A percentile compares a stretch with the other conserved stretches of the same genome.
Conservation (phyloP, 2,797 vertebrate genomes). For the Xyrichtys novacula region DNA sequence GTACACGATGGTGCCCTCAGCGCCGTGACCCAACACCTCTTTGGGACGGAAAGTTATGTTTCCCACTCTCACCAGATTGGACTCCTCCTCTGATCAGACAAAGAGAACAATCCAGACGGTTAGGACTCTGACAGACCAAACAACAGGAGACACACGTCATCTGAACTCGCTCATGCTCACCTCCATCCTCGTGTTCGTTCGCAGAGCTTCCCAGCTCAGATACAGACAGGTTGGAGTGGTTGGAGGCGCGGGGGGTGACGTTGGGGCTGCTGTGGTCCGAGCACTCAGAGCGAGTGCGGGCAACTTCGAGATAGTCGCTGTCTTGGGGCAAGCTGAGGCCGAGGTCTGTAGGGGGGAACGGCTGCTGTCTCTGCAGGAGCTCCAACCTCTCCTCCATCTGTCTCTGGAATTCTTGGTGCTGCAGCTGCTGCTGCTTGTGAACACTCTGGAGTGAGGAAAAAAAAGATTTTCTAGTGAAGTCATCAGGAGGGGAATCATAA, state of each 20-base stretch:
- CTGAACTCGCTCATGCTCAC: slow-evolving; percentile 63
- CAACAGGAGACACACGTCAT: not conserved
- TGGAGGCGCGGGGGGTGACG: slow-evolving; percentile 91
- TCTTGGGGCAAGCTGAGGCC: slow-evolving; percentile 74
- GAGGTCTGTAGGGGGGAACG: slow-evolving; percentile 84
- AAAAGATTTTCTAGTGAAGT: not conserved
- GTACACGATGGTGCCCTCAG: slow-evolving; percentile 98
- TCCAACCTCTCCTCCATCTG: slow-evolving; percentile 95
- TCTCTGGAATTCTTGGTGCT: slow-evolving; percentile 93
- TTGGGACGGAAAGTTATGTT: slow-evolving; percentile 95
- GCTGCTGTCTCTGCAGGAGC: slow-evolving; percentile 92
- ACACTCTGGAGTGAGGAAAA: slow-evolving; percentile 83
- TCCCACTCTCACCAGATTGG: slow-evolving; percentile 87
- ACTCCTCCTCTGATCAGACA: slow-evolving; percentile 87
- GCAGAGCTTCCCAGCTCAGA: slow-evolving; percentile 86
- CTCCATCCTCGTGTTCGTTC: slow-evolving; percentile 91
- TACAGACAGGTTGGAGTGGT: slow-evolving; percentile 90
- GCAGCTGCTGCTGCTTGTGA: slow-evolving; percentile 94
- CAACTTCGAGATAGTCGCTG: slow-evolving; percentile 86
- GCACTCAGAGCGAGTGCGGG: slow-evolving; percentile 85
- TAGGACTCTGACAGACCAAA: not conserved
- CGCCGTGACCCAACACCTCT: slow-evolving; percentile 94
- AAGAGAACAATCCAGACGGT: not conserved
- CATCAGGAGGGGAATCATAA: not conserved
- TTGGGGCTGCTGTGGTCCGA: slow-evolving; percentile 93